A percentile compares a stretch with the other conserved stretches of the same genome.
Conservation (phyloP, 1,140 invertebrate genomes). For the Polyergus mexicanus region DNA sequence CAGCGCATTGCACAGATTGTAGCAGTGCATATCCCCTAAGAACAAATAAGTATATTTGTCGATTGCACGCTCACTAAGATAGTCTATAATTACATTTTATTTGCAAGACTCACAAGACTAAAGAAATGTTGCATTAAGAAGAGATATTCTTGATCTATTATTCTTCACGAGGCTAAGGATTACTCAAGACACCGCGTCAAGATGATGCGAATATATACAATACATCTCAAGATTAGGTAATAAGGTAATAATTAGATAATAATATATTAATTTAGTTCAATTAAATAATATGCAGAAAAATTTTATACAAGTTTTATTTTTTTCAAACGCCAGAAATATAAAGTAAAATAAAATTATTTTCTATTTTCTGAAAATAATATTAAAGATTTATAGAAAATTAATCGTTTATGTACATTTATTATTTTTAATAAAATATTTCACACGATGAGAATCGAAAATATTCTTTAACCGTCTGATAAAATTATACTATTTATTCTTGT, state of each 20-base stretch:
- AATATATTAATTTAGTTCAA: background rate
- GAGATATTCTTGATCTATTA: conserved; percentile 37
- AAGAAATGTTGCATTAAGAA: conserved; percentile 10
- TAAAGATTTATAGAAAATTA: conserved; percentile 2
- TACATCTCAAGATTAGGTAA: conserved; percentile 11
- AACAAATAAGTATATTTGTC: conserved; percentile 43
- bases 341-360: background rate
- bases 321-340: background rate
- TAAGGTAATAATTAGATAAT: background rate
- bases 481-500: background rate
- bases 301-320: background rate
- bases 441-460: background rate
- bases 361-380: background rate
- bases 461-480: background rate
- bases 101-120: conserved; percentile 28
- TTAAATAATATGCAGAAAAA: conserved; percentile 17
- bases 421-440: background rate
- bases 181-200: conserved; percentile 10
- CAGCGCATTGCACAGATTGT: conserved; percentile 68
- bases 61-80: conserved; percentile 22
- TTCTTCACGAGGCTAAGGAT: conserved; percentile 11
- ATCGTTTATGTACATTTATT: background rate
- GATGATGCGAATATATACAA: background rate
- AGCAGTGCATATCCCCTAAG: conserved; percentile 55
- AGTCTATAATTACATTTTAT: conserved; percentile 64